Conservation (phyloP, 1,140 invertebrate species). For the Sarcophaga peregrina region DNA sequence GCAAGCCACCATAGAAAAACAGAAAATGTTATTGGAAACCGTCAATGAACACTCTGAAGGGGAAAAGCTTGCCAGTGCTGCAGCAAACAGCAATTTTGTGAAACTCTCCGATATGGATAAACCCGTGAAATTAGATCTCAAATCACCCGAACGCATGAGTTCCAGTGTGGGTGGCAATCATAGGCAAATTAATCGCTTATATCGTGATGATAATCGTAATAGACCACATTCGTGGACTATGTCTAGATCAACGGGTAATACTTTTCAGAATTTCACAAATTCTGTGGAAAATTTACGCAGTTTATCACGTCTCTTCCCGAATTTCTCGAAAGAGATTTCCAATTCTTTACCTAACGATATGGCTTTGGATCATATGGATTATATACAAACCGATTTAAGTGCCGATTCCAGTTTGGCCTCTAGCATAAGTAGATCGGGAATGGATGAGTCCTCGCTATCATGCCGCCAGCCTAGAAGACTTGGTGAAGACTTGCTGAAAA, state of each 20-base stretch:
- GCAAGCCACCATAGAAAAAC: conserved; percentile 65
- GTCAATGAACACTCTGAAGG: conserved; percentile 58
- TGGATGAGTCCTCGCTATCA: conserved; percentile 66
- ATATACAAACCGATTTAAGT: conserved; percentile 62
- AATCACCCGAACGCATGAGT: conserved; percentile 61
- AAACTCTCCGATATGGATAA: conserved; percentile 72
- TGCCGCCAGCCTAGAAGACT: conserved; percentile 70
- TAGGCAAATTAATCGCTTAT: conserved; percentile 59
- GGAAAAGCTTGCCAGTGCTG: conserved; percentile 35
- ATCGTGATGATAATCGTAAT: conserved; percentile 74
- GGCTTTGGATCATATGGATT: conserved; percentile 56
- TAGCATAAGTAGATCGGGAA: conserved; percentile 63
- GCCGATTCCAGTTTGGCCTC: conserved; percentile 64
- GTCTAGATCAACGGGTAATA: conserved; percentile 69
- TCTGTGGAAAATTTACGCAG: conserved; percentile 64
- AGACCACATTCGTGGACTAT: conserved; percentile 71
- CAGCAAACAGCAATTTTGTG: conserved; percentile 64
- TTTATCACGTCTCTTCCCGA: conserved; percentile 66
- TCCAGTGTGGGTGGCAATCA: conserved; percentile 66
- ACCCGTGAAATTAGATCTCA: conserved; percentile 63
- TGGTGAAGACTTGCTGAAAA: conserved; percentile 85
- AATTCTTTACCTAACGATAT: conserved; percentile 62
- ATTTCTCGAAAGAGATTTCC: conserved; percentile 66
- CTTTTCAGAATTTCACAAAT: conserved; percentile 64
- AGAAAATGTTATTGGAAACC: conserved; percentile 63